Evolutionary conservation across 2,113 vertebrate genomes (phyloP), one percentile per base, ranked within the genome.

Genomic region (Talpa occidentalis): DNA sequence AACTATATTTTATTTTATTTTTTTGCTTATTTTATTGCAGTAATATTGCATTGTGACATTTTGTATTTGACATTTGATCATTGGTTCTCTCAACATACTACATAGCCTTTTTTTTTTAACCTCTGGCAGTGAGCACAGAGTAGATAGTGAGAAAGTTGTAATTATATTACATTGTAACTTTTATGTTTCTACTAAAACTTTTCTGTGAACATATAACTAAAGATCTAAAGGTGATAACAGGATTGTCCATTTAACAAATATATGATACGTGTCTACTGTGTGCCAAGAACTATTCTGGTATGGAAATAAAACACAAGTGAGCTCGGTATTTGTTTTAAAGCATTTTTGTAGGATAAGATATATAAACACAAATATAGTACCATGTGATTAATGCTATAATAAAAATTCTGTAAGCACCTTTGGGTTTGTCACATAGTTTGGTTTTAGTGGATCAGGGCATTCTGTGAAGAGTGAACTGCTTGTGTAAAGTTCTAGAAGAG

Each of bases 61-160:
- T 79, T 7, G 64, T 87, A 52, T 78, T 86, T 79, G 80, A 24
- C 88, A 87, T 72, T 74, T 76, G 10, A 94, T 91, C 9, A 44
- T 62, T 56, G 56, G 5, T 56, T 89, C 7, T 81, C 70, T 91
- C 37, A 90, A 88, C 21, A 92, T 12, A 44, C 7, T 82, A 28
- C 22, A 37, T 54, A 52, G 12, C 1, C 49, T 44, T 26, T 35
- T 6, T 19, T 69, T 26, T 2, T 64, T 26, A 49, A 49, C 17
- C 16, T 69, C 15, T 47, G n/a, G 19, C 32, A 11, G 1, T 70
- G 79, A 79, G 6, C 37, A 64, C 37, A 32, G 19, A 77, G 9
- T 24, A 93, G 49, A 22, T 10, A 60, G 1, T 52, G 32, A 88
- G 19, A 93, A 2, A 5, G 76, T 32, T 80, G 1, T 35, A 84